Conservation (phyloP, 1,140 invertebrate genomes). For the Drusus annulatus region DNA sequence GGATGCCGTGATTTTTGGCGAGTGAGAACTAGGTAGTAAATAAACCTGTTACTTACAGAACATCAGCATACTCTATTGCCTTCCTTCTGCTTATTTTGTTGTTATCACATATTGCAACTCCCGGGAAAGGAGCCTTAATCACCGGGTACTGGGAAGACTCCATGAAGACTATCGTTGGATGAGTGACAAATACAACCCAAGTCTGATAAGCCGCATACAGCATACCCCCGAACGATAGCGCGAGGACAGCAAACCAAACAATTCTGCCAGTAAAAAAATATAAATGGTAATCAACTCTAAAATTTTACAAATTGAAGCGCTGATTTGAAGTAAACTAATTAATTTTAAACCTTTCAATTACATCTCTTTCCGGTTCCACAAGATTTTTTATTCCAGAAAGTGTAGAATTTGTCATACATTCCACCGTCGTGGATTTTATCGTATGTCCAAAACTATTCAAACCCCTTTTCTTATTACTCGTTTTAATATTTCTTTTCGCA, state of each 20-base stretch:
- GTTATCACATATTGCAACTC: conserved; percentile 71
- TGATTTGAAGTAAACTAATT: too few species aligned
- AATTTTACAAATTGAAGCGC: too few species aligned
- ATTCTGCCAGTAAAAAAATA: conserved; percentile 23
- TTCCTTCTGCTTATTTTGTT: conserved; percentile 71
- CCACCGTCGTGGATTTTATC: not conserved
- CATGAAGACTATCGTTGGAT: conserved; percentile 68
- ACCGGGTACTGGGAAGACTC: conserved; percentile 70
- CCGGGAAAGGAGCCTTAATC: conserved; percentile 71
- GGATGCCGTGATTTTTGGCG: too few species aligned
- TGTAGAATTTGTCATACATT: conserved; percentile 47
- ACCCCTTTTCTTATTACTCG: too few species aligned
- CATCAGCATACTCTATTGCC: conserved; percentile 60
- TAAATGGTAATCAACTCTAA: too few species aligned
- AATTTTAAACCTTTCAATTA: conserved; percentile 20
- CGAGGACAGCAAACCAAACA: conserved; percentile 43
- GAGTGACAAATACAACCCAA: conserved; percentile 63
- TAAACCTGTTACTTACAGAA: conserved; percentile 67
- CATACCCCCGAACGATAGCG: conserved; percentile 48
- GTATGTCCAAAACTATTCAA: too few species aligned
- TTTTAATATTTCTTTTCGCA: too few species aligned
- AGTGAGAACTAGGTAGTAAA: too few species aligned
- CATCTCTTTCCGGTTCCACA: conserved; percentile 39
- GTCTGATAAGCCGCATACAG: conserved; percentile 57
- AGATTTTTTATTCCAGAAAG: conserved; percentile 42